Percentiles rank a stretch among this genome's conserved stretches.
Conservation (phyloP, 2,888 invertebrate species). For the Hybos culiciformis region DNA sequence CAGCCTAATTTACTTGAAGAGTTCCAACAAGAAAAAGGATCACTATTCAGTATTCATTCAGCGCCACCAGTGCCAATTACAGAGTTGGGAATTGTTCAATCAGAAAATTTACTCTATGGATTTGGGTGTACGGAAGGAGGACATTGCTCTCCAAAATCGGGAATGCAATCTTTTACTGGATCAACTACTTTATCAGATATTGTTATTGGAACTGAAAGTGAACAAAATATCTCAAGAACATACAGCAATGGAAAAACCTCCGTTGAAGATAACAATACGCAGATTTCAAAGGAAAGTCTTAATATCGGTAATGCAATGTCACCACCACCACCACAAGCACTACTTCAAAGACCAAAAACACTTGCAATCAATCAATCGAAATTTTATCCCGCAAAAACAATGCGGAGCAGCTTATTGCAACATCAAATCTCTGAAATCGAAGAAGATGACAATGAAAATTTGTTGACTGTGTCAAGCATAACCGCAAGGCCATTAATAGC, state of each 20-base stretch:
- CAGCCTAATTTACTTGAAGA: constrained; percentile 23
- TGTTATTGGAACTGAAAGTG: constrained; percentile 9
- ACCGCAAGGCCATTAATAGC: constrained; percentile 58
- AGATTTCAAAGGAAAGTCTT: neutral
- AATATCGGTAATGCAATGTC: constrained; percentile 7
- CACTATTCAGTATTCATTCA: constrained; percentile 52
- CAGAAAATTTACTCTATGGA: constrained; percentile 11
- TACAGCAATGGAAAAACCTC: constrained; percentile 2
- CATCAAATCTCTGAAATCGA: constrained; percentile 40
- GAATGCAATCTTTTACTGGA: constrained; percentile 12
- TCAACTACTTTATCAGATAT: constrained; percentile 2
- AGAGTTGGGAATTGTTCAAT: constrained; percentile 30
- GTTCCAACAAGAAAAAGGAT: constrained; percentile 37
- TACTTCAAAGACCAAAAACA: constrained; percentile 38
- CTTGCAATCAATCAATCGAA: constrained; percentile 36
- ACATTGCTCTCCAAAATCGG: constrained; percentile 6
- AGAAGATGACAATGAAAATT: constrained; percentile 55
- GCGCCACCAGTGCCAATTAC: constrained; percentile 44
- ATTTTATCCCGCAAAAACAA: constrained; percentile 29
- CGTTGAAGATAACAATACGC: constrained; percentile 10
- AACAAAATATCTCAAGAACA: neutral
- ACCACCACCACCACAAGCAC: constrained; percentile 30
- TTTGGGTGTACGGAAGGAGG: constrained; percentile 17
- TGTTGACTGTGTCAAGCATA: constrained; percentile 57
- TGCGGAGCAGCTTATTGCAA: constrained; percentile 34